Evolutionary conservation across 1,140 invertebrate genomes (phyloP), one percentile per base, ranked within the genome.

Genomic region (Argopecten irradians): DNA sequence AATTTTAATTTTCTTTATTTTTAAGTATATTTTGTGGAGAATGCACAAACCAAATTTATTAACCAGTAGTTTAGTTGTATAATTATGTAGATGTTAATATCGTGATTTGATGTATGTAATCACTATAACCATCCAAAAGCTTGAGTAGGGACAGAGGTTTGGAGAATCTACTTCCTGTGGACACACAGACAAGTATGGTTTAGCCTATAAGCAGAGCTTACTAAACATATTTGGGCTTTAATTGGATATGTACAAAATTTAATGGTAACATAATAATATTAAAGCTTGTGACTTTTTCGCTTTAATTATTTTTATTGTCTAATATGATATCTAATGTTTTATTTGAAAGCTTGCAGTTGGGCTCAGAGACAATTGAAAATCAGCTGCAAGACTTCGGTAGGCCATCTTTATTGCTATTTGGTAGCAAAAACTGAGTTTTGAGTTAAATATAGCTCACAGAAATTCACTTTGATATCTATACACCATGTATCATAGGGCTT

Each of bases 261-360:
- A 46, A 19, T 46, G 8, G 55, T 71, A 71, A 11, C 55, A 71
- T 71, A 71, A 71, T 28, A 1, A n/a, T n/a, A n/a, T n/a, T n/a
- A n/a, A n/a, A 71, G 55, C 55, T 71, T 71, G n/a, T 71, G 28
- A n/a, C 1, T n/a, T 28, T 39, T 71, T n/a, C 28, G 55, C n/a
- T 71, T 71, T 71, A n/a, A n/a, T n/a, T 16, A 28, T 71, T 71
- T n/a, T 71, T 2, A 28, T n/a, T 71, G 16, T 16, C 19, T 46
- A 46, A 71, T 71, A 71, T 71, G 55, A 71, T 71, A 71, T 71
- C 28, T 28, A 71, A 71, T 71, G 55, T 71, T 71, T 71, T 71
- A 71, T 71, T 71, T 71, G 55, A 71, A 71, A 71, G 55, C 55
- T 71, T 71, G 55, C 55, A 71, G 55, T 71, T 71, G 55, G n/a